These are phyloP conservation scores for Nomada lathburiana DNA, from an alignment of 2,888 invertebrate species.

Conservation along the genomic window DNA sequence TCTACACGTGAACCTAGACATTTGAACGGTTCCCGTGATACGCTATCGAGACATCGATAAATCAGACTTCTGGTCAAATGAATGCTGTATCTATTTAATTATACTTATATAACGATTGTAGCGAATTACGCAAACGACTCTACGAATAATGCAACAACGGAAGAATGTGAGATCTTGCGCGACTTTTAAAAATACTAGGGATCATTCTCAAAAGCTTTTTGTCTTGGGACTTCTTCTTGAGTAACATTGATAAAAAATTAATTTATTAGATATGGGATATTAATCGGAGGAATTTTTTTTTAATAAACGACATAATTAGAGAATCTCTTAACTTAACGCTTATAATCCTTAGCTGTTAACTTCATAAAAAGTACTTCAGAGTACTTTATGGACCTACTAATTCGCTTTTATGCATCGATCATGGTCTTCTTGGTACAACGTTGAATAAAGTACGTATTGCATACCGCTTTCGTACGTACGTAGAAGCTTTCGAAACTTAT, in stretches of 20 bases:
- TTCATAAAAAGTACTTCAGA: constrained; percentile 38
- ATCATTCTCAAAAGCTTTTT: constrained; percentile 28
- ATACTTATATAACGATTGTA: constrained; percentile 59
- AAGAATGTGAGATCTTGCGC: constrained; percentile 11
- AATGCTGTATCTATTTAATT: constrained; percentile 52
- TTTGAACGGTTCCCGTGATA: constrained; percentile 26
- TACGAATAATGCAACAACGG: constrained; percentile 30
- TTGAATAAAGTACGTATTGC: not conserved
- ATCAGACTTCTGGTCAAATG: constrained; percentile 30
- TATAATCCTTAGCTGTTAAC: constrained; percentile 56
- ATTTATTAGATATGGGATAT: constrained; percentile 17
- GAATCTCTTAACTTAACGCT: constrained; percentile 46
- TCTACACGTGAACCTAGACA: constrained; percentile 19
- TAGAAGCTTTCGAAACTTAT: constrained; percentile 29
- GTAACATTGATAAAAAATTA: constrained; percentile 13
- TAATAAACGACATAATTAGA: constrained; percentile 45
- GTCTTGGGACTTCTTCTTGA: constrained; percentile 7
- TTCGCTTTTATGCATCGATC: constrained; percentile 34
- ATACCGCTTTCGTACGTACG: constrained; percentile 11
- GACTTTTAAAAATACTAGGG: constrained; percentile 18
- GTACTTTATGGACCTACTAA: constrained; percentile 37
- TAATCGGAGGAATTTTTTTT: constrained; percentile 26
- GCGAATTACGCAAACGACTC: constrained; percentile 51
- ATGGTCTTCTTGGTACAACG: constrained; percentile 13
- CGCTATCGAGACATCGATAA: constrained; percentile 26